phyloP scores from a whole-genome alignment of 2,888 invertebrate genomes.

The Xanthorhoe spadicearia region DNA sequence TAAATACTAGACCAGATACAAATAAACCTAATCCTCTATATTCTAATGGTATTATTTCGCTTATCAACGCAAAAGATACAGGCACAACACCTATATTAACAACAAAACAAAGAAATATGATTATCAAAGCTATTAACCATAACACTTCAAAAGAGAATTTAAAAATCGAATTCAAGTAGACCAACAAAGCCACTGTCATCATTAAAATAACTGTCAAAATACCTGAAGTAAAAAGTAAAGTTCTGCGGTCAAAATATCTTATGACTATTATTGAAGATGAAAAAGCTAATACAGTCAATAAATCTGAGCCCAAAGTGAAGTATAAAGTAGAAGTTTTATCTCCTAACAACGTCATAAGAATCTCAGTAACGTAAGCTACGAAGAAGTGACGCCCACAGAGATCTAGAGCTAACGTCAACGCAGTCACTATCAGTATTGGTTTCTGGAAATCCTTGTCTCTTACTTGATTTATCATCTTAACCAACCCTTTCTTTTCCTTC shows the following conservation, averaged over 20 bases:
- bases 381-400: conserved; percentile 55
- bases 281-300: conserved; percentile 48
- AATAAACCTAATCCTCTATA: conserved; percentile 53
- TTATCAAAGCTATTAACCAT: conserved; percentile 51
- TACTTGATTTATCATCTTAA: conserved; percentile 33
- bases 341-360: conserved; percentile 51
- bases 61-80: conserved; percentile 47
- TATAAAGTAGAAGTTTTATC: conserved; percentile 51
- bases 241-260: conserved; percentile 49
- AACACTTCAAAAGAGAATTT: conserved; percentile 26
- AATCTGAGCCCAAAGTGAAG: conserved; percentile 54
- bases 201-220: conserved; percentile 46
- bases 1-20: conserved; percentile 52
- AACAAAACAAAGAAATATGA: conserved; percentile 51
- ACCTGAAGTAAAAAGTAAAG: conserved; percentile 51
- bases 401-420: conserved; percentile 54
- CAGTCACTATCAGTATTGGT: conserved; percentile 46
- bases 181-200: conserved; percentile 47
- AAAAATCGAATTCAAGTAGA: conserved; percentile 44
- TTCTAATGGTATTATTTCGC: conserved; percentile 60
- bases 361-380: conserved; percentile 52
- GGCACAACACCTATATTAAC: conserved; percentile 53
- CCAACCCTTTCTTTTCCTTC: conserved; percentile 16
- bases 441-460: conserved; percentile 53
- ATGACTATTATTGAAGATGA: conserved; percentile 49